These are phyloP conservation scores for Hycleus cichorii DNA, from an alignment of 1,140 invertebrate genomes.

Conservation along the genomic window DNA sequence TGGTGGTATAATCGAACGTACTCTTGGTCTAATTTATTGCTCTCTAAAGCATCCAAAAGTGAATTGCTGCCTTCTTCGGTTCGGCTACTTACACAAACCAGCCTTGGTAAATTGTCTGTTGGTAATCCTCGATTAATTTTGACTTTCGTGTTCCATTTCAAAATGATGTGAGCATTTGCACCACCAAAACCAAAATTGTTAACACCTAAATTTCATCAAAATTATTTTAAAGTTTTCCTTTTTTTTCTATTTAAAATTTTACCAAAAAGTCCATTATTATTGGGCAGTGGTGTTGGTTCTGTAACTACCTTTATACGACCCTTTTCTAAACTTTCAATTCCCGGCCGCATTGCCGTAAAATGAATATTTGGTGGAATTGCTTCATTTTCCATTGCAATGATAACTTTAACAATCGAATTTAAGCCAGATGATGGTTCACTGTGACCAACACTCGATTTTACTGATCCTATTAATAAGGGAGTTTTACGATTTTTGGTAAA, in stretches of 20 bases:
- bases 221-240: no score
- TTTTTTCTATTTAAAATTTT: neutral
- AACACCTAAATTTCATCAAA: constrained; percentile 21
- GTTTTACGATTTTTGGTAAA: constrained; percentile 60
- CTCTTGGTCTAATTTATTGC: no score
- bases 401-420: constrained; percentile 78
- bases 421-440: constrained; percentile 43
- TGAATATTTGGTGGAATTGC: constrained; percentile 75
- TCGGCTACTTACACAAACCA: constrained; percentile 54
- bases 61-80: no score
- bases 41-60: no score
- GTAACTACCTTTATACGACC: constrained; percentile 64
- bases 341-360: constrained; percentile 61
- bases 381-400: constrained; percentile 64
- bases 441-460: constrained; percentile 93
- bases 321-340: constrained; percentile 63
- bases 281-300: constrained; percentile 53
- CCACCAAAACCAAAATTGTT: no score
- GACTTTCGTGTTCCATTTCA: constrained; percentile 48
- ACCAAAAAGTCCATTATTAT: constrained; percentile 47
- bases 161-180: constrained; percentile 33
- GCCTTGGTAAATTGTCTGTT: constrained; percentile 48
- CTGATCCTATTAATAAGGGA: constrained; percentile 77
- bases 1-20: no score
- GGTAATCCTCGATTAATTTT: constrained; percentile 41